These are phyloP conservation scores for Clarias batrachus DNA, from an alignment of 2,113 vertebrate genomes.

Conservation along the genomic window DNA sequence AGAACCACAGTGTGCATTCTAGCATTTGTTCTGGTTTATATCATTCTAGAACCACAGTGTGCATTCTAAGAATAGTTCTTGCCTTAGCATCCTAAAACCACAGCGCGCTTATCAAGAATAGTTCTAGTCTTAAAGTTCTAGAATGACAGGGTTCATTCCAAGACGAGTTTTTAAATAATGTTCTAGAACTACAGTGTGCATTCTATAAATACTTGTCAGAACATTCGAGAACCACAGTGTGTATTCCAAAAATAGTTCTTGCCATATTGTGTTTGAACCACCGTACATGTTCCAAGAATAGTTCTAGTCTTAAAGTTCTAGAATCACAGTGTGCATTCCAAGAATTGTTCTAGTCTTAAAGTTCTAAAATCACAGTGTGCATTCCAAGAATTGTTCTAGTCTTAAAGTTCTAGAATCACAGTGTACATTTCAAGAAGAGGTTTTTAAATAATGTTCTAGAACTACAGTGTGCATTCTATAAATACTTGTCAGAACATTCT, in stretches of 20 bases:
- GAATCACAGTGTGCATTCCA: neutral
- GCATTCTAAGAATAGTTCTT: neutral
- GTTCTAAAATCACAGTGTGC: neutral
- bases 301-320: no score
- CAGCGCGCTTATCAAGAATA: no score
- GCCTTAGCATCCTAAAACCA: neutral
- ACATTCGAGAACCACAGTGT: neutral
- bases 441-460: neutral
- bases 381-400: neutral
- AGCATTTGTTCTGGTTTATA: neutral
- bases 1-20: neutral
- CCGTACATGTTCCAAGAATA: no score
- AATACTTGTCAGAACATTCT: neutral
- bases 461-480: neutral
- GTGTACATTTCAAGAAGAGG: neutral
- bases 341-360: neutral
- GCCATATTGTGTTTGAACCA: no score
- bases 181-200: neutral
- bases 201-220: no score
- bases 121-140: no score
- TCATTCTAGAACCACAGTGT: neutral
- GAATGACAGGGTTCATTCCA: no score
- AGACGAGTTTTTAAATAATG: no score
- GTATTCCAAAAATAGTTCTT: no score
- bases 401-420: no score